Conservation (phyloP, 2,888 invertebrate species). For the Oscheius sp. region DNA sequence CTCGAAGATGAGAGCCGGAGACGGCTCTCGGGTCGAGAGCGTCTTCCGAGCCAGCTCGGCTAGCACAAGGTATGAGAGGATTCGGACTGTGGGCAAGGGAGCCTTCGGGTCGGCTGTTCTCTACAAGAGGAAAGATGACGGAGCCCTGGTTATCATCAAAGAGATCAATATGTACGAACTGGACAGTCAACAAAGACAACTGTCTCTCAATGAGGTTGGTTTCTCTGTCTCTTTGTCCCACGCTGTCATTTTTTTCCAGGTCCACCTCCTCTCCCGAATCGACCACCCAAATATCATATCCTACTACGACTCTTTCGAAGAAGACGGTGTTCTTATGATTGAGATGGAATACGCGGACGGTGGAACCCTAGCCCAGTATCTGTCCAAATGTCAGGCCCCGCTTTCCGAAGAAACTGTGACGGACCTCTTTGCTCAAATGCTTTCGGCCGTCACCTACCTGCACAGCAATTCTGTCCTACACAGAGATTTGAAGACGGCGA, state of each 20-base stretch:
- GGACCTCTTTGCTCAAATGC: conserved; percentile 78
- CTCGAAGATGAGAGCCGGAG: conserved; percentile 38
- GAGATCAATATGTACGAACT: conserved; percentile 82
- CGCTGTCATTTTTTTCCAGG: conserved; percentile 38
- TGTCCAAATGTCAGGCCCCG: conserved; percentile 77
- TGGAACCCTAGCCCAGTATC: conserved; percentile 81
- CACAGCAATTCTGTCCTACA: conserved; percentile 80
- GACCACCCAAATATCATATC: conserved; percentile 82
- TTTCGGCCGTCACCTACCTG: conserved; percentile 81
- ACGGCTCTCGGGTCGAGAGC: conserved; percentile 21
- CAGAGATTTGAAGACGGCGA: conserved; percentile 83
- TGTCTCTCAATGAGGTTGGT: conserved; percentile 74
- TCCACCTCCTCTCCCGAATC: conserved; percentile 80
- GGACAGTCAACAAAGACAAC: conserved; percentile 80
- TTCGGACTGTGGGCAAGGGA: conserved; percentile 80
- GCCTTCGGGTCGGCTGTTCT: conserved; percentile 83
- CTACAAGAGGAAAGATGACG: conserved; percentile 80
- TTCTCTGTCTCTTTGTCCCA: neutral
- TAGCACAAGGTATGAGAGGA: conserved; percentile 78
- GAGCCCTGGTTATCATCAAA: conserved; percentile 81
- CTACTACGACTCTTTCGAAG: conserved; percentile 83
- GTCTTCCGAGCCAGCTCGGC: conserved; percentile 49
- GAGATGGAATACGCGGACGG: conserved; percentile 86
- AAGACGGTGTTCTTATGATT: conserved; percentile 81
- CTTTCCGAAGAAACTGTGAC: conserved; percentile 78